Base-by-base conservation (phyloP, 2,797 vertebrate species). In the Paguma larvata region DNA sequence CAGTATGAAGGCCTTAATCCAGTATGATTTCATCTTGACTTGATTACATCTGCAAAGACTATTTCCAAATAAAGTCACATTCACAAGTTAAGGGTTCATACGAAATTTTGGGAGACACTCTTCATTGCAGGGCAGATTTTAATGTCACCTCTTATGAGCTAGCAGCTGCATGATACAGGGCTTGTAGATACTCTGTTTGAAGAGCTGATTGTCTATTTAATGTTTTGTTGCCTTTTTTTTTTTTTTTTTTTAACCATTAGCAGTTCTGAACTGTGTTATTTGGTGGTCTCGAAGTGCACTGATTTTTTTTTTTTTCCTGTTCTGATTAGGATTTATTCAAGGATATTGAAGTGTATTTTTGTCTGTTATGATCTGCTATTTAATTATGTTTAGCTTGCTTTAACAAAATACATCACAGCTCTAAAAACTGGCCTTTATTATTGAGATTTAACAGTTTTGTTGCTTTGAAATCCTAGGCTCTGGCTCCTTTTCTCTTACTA, bases 261-360 rank as follows among this genome's bases (percentile, higher is more conserved):
- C 38, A 65, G 16, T 80, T 94, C 85, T 91, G 51, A 79, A 82
- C 63, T 92, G 16, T 85, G 68, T 3, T 83, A 12, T 86, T 62
- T 44, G 41, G 30, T 96, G 13, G 30, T 77, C 51, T 82, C 78
- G 87, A 88, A 87, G 65, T 93, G 4, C 0, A 79, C 21, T 77
- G 53, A 38, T 93, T 97, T 85, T 95, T 93, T 86, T 94, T 89
- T 77, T 15, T 63, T 84, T 79, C 89, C 13, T 41, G 53, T 90
- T 96, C 38, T 77, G 75, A 97, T 89, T 86, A 96, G 67, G 46
- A 82, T 82, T 86, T 94, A 94, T 89, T 92, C 30, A 92, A 65
- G 63, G 41, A 23, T 86, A 84, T 44, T 83, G 78, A 95, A 68
- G 25, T 72, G 51, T 77, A 32, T n/a, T 89, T 85, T 94, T 94